Conservation (phyloP, 2,113 vertebrate genomes). For the Phalacrocorax aristotelis region DNA sequence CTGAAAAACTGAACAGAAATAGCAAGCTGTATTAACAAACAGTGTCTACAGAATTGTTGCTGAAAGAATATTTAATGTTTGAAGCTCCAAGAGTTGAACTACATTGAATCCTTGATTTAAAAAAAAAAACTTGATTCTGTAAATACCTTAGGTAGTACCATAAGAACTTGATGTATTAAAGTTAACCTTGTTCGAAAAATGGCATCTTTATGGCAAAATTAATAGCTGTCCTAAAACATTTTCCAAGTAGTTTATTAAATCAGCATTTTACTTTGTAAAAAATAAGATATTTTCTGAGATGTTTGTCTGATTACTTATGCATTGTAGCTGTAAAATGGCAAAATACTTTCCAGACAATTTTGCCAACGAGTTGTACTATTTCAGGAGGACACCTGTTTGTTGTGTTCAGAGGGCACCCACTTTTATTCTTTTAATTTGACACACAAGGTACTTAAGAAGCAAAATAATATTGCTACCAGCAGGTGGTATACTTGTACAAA, state of each 20-base stretch:
- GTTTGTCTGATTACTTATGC: background rate
- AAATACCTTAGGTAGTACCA: background rate
- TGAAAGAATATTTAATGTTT: background rate
- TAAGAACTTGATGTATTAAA: background rate
- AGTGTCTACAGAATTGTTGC: background rate
- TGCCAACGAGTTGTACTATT: background rate
- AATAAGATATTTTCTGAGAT: background rate
- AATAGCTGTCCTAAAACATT: background rate
- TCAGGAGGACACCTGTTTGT: background rate
- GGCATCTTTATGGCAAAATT: background rate
- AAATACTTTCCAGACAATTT: background rate
- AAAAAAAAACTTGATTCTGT: background rate
- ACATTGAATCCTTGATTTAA: background rate
- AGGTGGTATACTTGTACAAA: conserved; percentile 4
- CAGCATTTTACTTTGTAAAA: background rate
- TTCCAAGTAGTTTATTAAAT: background rate
- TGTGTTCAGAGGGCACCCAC: background rate
- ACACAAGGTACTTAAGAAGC: background rate
- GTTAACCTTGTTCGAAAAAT: background rate
- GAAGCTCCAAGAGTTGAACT: background rate
- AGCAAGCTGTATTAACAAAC: background rate
- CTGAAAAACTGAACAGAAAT: background rate
- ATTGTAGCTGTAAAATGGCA: background rate
- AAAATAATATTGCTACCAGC: background rate
- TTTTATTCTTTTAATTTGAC: background rate